Evolutionary conservation across 2,888 invertebrate genomes (phyloP), one percentile per base, ranked within the genome.

Genomic region (Himalopsyche kuldschensis): DNA sequence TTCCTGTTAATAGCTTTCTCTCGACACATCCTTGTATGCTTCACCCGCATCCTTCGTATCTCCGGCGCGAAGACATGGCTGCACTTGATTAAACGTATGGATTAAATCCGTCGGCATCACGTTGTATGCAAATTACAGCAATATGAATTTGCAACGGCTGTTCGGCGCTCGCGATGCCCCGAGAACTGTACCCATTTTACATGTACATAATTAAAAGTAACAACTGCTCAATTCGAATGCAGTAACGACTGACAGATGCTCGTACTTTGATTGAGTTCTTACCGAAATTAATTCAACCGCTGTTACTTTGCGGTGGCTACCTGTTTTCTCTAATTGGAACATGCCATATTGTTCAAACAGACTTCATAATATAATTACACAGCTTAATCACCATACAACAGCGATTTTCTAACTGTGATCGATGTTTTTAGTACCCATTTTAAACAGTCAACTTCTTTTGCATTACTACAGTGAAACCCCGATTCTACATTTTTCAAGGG

Each of bases 1-100:
- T 69, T 69, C 69, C 69, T 69, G 69, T 69, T 69, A 69, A 69
- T 69, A 69, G 69, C 69, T 69, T 69, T 69, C 69, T 69, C 69
- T 69, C 69, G 30, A 69, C 69, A 69, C 69, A 69, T 69, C 69
- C 69, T 69, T 69, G 69, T 69, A 69, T 27, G 69, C 15, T 69
- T 69, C 69, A 27, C 69, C 69, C 69, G 69, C 69, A 69, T 69
- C 69, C 69, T 20, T 27, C 30, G 69, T 69, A 69, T 69, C 69
- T 69, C 69, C 69, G 27, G 69, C 69, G 69, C 69, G 24, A 79
- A 84, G 81, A 81, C 85, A 85, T 63, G 82, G 41, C 84, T 85
- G 84, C 85, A 85, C 76, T 85, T 85, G 84, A 85, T 85, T 85
- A 85, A 85, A 81, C 81, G 75, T 84, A 83, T 83, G 85, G 85